phyloP scores from a whole-genome alignment of 2,113 vertebrate genomes.

The Galemys pyrenaicus region DNA sequence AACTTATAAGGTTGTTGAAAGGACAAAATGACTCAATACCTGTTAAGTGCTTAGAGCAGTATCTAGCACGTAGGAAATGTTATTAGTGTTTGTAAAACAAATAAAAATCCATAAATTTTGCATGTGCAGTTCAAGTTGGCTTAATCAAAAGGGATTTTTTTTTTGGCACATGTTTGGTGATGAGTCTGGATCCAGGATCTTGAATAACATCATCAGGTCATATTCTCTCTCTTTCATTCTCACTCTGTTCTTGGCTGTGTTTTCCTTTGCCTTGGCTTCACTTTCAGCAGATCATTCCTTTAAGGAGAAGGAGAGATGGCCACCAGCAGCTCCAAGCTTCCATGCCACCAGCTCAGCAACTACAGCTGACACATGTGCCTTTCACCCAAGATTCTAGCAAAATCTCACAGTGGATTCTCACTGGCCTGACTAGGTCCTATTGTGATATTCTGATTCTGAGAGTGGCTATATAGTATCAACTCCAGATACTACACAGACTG shows the following conservation, averaged over 20 bases:
- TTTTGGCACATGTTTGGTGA: constrained; percentile 34
- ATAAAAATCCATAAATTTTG: constrained; percentile 57
- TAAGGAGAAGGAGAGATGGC: not conserved
- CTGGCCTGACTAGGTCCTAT: not conserved
- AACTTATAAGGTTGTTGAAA: constrained; percentile 45
- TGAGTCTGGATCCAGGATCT: not conserved
- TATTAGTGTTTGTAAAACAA: constrained; percentile 57
- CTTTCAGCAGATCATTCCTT: not conserved
- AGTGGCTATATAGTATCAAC: not conserved
- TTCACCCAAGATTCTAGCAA: not conserved
- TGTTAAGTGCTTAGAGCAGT: constrained; percentile 28
- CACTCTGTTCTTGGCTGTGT: not conserved
- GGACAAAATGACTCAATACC: constrained; percentile 52
- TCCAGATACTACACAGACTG: not conserved
- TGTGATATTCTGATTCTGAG: not conserved
- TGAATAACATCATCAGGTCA: not conserved
- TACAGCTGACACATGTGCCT: not conserved
- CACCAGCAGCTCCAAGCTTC: not conserved
- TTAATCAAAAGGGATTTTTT: constrained; percentile 35
- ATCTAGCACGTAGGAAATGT: constrained; percentile 39
- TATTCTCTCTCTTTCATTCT: not conserved
- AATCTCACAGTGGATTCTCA: not conserved
- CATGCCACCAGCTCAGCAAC: not conserved
- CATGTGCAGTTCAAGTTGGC: constrained; percentile 53
- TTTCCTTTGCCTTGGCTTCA: constrained; percentile 24